phyloP scores from a whole-genome alignment of 2,888 invertebrate species.

The Dioctria rufipes region DNA sequence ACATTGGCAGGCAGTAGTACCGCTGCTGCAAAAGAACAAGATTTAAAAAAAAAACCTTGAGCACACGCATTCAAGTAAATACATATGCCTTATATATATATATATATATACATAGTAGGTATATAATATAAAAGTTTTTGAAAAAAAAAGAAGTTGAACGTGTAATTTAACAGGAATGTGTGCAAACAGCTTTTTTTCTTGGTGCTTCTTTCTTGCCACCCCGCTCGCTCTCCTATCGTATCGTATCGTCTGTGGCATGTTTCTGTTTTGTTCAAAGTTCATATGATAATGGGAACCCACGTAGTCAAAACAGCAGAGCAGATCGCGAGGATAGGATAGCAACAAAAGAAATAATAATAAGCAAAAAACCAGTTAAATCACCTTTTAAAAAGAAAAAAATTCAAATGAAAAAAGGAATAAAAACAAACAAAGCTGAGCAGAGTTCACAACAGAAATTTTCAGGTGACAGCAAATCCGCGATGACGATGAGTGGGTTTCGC shows the following conservation, averaged over 20 bases:
- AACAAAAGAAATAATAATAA: constrained; percentile 9
- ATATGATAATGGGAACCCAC: not conserved
- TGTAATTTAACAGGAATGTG: constrained; percentile 10
- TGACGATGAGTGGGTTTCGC: not conserved
- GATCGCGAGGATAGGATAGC: not conserved
- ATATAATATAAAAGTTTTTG: not conserved
- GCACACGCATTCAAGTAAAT: not conserved
- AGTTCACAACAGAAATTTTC: not conserved
- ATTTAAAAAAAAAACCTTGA: not conserved
- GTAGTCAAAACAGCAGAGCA: not conserved
- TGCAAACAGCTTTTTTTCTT: not conserved
- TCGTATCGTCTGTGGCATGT: not conserved
- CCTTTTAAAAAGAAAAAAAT: not conserved
- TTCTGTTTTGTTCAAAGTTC: not conserved
- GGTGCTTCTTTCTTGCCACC: not conserved
- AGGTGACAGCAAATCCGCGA: not conserved
- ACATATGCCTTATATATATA: not conserved
- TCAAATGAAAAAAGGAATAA: not conserved
- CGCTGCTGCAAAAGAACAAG: not conserved
- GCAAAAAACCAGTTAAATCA: not conserved
- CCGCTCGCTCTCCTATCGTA: no score
- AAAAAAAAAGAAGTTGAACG: not conserved
- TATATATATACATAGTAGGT: not conserved
- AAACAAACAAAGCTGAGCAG: not conserved
- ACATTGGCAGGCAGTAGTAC: not conserved